Evolutionary conservation across 2,797 vertebrate species (phyloP).

Genomic region (Malacoraja senta): DNA sequence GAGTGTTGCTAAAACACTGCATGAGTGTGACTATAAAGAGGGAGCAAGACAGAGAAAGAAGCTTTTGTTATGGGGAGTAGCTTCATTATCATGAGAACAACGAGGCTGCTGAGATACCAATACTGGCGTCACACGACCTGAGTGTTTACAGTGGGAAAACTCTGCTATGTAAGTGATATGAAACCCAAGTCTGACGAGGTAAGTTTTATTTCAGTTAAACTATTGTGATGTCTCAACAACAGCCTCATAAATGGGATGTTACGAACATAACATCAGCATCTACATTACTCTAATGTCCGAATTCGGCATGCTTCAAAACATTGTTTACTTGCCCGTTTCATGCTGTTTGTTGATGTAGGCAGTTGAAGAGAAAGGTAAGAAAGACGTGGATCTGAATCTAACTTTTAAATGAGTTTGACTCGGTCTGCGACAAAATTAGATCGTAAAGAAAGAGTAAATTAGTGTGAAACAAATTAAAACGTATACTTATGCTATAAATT

Average conservation of each 20-base stretch:
- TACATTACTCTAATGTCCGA: neutral
- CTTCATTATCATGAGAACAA: constrained; percentile 39
- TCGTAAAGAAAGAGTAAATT: neutral
- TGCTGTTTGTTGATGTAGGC: neutral
- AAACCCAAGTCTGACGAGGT: constrained; percentile 30
- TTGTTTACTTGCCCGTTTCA: neutral
- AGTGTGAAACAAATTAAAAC: neutral
- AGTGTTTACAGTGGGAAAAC: constrained; percentile 25
- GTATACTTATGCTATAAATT: no score
- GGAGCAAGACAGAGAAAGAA: constrained; percentile 18
- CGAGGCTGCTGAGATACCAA: constrained; percentile 33
- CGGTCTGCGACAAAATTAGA: neutral
- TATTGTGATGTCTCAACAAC: neutral
- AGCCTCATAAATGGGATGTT: neutral
- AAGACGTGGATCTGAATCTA: neutral
- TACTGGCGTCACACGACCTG: constrained; percentile 35
- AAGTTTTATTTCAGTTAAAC: constrained; percentile 19
- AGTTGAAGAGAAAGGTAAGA: neutral
- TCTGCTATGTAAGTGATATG: constrained; percentile 32
- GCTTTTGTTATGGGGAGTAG: constrained; percentile 36
- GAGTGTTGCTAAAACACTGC: constrained; percentile 25
- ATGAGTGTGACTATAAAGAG: constrained; percentile 25
- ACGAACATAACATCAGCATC: neutral
- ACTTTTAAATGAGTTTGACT: neutral
- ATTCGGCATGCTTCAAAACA: neutral